A percentile compares a stretch with the other conserved stretches of the same genome.
Evolutionary conservation across 2,888 invertebrate species (phyloP).

Genomic region (Scelioninae gen. 1): DNA sequence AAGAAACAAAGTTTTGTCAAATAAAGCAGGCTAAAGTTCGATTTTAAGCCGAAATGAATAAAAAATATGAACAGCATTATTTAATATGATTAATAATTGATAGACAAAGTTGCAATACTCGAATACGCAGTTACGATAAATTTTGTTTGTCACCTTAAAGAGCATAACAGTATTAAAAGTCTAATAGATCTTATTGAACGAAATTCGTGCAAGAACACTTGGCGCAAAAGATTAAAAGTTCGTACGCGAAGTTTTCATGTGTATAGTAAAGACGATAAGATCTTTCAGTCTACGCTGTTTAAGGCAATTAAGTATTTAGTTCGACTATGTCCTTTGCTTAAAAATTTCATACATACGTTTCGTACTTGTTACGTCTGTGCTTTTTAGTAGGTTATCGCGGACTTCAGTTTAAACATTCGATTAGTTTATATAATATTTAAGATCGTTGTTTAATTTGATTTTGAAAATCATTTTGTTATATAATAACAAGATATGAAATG

Average conservation of each 20-base stretch:
- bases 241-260: conserved; percentile 54
- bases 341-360: conserved; percentile 56
- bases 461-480: background rate
- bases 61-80: conserved; percentile 27
- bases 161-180: conserved; percentile 48
- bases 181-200: conserved; percentile 59
- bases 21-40: background rate
- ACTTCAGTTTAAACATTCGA: conserved; percentile 22
- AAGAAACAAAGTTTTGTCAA: no score
- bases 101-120: conserved; percentile 26
- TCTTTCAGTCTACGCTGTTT: conserved; percentile 60
- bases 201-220: conserved; percentile 55
- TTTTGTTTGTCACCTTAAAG: conserved; percentile 65
- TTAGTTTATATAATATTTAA: conserved; percentile 25
- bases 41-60: background rate
- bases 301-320: conserved; percentile 65
- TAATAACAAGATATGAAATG: conserved; percentile 74
- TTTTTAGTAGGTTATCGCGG: conserved; percentile 46
- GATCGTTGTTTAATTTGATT: conserved; percentile 19
- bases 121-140: conserved; percentile 40
- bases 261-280: conserved; percentile 58
- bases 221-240: conserved; percentile 61
- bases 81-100: conserved; percentile 50
- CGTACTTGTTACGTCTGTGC: conserved; percentile 39
- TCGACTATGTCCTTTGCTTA: conserved; percentile 59